Evolutionary conservation across 2,113 vertebrate species (phyloP), one percentile per base, ranked within the genome.

Genomic region (Arothron firmamentum): DNA sequence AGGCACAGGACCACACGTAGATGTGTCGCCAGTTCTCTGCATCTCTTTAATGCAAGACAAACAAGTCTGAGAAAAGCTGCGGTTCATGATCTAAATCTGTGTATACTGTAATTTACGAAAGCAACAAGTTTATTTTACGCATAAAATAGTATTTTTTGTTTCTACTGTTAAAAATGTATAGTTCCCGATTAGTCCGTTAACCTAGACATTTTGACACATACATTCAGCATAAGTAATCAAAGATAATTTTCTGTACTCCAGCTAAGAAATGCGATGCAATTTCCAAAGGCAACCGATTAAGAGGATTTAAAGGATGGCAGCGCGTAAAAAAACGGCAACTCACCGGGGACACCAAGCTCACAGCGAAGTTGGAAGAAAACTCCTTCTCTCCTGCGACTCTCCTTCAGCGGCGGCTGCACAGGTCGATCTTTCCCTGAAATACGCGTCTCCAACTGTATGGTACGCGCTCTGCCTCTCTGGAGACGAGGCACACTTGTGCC

Each of bases 401-500:
- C 51, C 56, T 38, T 75, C 58, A 51, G 72, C 70, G 45, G 75
- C 68, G 43, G 55, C 60, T 46, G 58, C 70, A 63, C 66, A 28
- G 50, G 13, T 80, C 69, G 59, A 13, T 73, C 74, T 65, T 67
- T 59, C 62, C 65, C 46, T 56, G n/a, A 43, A 57, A 46, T 3
- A 19, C 47, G 18, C 61, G 73, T 83, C 78, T 85, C 74, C 59
- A 74, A 81, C 67, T 82, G 71, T 25, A 59, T 65, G 67, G 70
- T n/a, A 58, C 57, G 78, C 79, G 72, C 78, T 81, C 74, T 80
- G 87, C 81, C 86, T 80, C 89, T 85, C 85, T 81, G 71, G 78
- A 85, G 77, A 80, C 64, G 80, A 80, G 75, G 77, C 85, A 85
- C 70, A 80, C 81, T 82, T 83, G 61, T 74, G 84, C 63, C 69